phyloP scores from a whole-genome alignment of 2,888 invertebrate genomes.

The Leucophenga maculata region DNA sequence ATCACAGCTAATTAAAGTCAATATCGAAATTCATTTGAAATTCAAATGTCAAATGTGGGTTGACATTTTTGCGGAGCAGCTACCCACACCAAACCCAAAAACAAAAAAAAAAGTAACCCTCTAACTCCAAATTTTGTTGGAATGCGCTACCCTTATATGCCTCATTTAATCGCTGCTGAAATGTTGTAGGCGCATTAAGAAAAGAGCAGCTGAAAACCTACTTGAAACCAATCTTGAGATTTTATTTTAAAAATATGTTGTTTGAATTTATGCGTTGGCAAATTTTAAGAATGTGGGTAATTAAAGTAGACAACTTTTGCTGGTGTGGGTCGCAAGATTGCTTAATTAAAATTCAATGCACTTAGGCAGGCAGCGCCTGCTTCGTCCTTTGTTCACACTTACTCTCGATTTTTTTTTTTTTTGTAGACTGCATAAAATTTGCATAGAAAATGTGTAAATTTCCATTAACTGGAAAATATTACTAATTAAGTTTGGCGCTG shows the following conservation, averaged over 20 bases:
- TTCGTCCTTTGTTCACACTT: neutral
- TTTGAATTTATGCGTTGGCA: too few relatives aligned
- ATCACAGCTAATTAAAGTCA: conserved; percentile 68
- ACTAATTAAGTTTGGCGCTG: conserved; percentile 54
- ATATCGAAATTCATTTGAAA: conserved; percentile 62
- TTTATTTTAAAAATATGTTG: neutral
- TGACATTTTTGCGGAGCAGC: conserved; percentile 10
- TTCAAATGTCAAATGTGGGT: conserved; percentile 57
- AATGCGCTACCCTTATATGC: neutral
- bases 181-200: neutral
- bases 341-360: neutral
- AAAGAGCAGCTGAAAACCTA: neutral
- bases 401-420: too few relatives aligned
- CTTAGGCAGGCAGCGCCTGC: neutral
- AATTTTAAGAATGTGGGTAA: conserved; percentile 2
- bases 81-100: too few relatives aligned
- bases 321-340: neutral
- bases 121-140: neutral
- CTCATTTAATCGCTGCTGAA: neutral
- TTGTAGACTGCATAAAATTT: conserved; percentile 47
- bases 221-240: neutral
- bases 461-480: conserved; percentile 59
- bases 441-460: conserved; percentile 60
- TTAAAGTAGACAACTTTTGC: neutral
- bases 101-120: neutral